These are phyloP conservation scores for Hyaena hyaena DNA, from an alignment of 2,113 vertebrate species.

Conservation along the genomic window DNA sequence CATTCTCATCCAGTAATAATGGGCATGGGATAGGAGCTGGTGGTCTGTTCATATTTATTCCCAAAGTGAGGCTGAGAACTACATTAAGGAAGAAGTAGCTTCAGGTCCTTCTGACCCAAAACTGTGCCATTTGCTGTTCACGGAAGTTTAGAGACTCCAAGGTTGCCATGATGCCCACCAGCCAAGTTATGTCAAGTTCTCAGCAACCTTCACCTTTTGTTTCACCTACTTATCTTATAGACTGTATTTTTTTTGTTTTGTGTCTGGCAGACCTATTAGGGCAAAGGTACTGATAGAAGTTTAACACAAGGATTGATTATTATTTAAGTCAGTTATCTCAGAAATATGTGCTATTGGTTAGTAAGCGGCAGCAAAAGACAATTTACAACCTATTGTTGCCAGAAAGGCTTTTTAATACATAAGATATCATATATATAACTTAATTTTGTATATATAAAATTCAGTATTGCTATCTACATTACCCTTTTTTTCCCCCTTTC, in stretches of 20 bases:
- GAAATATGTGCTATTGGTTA: not conserved
- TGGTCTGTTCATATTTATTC: not conserved
- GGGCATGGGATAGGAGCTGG: not conserved
- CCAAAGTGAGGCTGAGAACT: not conserved
- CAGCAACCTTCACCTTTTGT: not conserved
- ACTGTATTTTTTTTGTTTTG: not conserved
- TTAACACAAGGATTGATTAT: not conserved
- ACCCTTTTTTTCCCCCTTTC: no score
- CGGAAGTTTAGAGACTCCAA: not conserved
- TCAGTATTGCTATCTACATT: no score
- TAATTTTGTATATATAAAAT: no score
- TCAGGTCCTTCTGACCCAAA: not conserved
- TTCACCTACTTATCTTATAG: not conserved
- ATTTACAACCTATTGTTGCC: not conserved
- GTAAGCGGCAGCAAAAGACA: not conserved
- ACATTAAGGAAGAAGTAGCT: not conserved
- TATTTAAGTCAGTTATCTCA: constrained; percentile 20
- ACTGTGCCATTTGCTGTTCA: not conserved
- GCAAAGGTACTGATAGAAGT: not conserved
- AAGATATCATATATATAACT: not conserved
- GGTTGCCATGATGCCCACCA: not conserved
- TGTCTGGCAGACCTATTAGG: not conserved
- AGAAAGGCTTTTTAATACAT: constrained; percentile 2
- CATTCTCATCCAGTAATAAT: not conserved
- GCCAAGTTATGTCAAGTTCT: not conserved